Conservation (phyloP, 2,797 vertebrate genomes). For the Xiphophorus birchmanni region DNA sequence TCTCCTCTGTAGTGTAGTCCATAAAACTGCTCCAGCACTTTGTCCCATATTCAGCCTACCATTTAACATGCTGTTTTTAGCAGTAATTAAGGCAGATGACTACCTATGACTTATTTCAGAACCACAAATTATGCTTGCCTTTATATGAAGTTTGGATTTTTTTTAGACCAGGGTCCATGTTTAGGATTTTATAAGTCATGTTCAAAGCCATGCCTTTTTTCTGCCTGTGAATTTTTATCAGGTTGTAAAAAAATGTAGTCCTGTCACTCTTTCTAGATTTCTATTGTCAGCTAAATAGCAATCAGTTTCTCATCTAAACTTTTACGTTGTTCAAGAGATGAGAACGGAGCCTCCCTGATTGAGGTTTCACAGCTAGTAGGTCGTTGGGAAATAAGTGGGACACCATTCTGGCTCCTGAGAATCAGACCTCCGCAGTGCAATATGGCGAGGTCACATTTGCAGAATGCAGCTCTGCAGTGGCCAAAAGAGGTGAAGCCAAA, state of each 20-base stretch:
- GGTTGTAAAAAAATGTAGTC: constrained; percentile 7
- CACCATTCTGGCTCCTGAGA: constrained; percentile 55
- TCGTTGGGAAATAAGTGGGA: constrained; percentile 59
- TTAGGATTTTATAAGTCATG: constrained; percentile 33
- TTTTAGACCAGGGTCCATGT: constrained; percentile 42
- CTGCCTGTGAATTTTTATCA: constrained; percentile 25
- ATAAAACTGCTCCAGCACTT: constrained; percentile 26
- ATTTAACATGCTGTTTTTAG: constrained; percentile 43
- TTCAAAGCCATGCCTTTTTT: constrained; percentile 20
- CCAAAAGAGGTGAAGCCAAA: constrained; percentile 32
- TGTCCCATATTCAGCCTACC: constrained; percentile 39
- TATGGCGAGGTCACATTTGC: constrained; percentile 49
- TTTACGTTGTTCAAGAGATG: constrained; percentile 31
- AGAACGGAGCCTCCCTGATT: constrained; percentile 28
- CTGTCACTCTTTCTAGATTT: constrained; percentile 12
- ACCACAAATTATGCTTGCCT: constrained; percentile 61
- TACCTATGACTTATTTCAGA: constrained; percentile 56
- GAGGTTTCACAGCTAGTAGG: constrained; percentile 67
- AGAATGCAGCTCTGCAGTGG: constrained; percentile 29
- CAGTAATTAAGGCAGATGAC: constrained; percentile 55
- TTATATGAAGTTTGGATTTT: constrained; percentile 45
- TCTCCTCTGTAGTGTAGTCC: constrained; percentile 41
- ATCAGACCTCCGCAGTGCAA: constrained; percentile 57
- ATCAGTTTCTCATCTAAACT: constrained; percentile 26
- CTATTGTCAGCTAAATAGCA: neutral